Evolutionary conservation across 2,888 invertebrate genomes (phyloP), one percentile per base, ranked within the genome.

Genomic region (Steromphala cineraria): DNA sequence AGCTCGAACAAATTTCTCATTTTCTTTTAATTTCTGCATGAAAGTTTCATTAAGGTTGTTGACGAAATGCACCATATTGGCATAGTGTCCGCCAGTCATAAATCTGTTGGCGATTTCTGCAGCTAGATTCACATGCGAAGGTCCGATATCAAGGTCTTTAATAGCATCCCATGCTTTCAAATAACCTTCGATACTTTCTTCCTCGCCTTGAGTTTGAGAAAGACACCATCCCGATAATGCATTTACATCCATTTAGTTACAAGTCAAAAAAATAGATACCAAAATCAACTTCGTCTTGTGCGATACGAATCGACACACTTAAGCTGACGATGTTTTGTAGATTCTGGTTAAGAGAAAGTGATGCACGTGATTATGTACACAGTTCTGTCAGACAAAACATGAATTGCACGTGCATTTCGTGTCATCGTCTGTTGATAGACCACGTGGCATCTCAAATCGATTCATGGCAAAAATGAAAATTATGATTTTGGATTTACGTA

Each of bases 1-100:
- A 8, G 67, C 81, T 81, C 82, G 67, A 5, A 75, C 40, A 67
- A 82, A 82, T 8, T 75, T 67, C 67, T 82, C 82, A 78, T 79
- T 80, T 21, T 67, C 31, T 36, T 75, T 36, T 21, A 82, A 67
- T 19, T 71, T 55, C 13, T 55, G 7, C 3, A 77, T 17, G 24
- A 79, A 55, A 46, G 15, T 19, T n/a, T 55, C 62, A 17, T 55
- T 67, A 8, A 82, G 36, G 31, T 56, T 71, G 13, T 21, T 46
- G 7, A 82, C 62, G 67, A 82, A 74, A n/a, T 56, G 62, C 24
- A 62, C 62, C 62, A 62, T 62, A 28, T 62, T 62, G 13, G 62
- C 62, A 21, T 62, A 62, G 17, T 62, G 62, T 62, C 62, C 62
- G 0, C 62, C 62, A 15, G 13, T 62, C 62, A 62, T 28, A 13